Conservation (phyloP, 2,113 vertebrate species). For the Leptocoma aspasia region DNA sequence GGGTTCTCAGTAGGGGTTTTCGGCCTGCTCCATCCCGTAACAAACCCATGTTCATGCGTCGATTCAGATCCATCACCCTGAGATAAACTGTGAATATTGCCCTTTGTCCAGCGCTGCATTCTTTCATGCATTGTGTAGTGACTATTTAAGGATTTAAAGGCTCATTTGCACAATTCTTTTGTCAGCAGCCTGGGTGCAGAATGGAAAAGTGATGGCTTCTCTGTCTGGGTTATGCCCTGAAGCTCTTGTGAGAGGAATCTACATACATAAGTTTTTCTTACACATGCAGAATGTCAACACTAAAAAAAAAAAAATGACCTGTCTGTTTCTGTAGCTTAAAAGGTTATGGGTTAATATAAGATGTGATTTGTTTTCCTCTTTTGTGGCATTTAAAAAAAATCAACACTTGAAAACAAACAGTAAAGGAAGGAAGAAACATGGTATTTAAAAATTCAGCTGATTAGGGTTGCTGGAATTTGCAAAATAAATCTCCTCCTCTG, state of each 20-base stretch:
- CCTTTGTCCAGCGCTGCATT: constrained; percentile 89
- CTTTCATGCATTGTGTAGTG: constrained; percentile 91
- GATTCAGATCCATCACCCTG: constrained; percentile 98
- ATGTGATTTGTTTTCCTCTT: constrained; percentile 53
- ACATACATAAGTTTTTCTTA: constrained; percentile 74
- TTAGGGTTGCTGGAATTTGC: background rate
- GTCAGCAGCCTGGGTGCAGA: constrained; percentile 85
- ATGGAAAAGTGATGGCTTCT: constrained; percentile 79
- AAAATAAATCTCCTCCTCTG: constrained; percentile 11
- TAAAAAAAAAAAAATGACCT: constrained; percentile 72
- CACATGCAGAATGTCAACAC: constrained; percentile 72
- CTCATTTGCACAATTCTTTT: constrained; percentile 99
- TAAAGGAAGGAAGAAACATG: background rate
- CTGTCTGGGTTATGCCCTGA: constrained; percentile 79
- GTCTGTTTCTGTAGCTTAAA: constrained; percentile 68
- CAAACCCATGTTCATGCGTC: constrained; percentile 96
- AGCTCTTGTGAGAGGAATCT: constrained; percentile 76
- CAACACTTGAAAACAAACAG: constrained; percentile 50
- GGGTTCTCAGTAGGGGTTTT: constrained; percentile 90
- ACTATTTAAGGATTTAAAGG: constrained; percentile 99
- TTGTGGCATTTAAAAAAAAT: background rate
- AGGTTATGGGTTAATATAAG: constrained; percentile 73
- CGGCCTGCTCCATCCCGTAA: constrained; percentile 85
- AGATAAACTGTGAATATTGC: constrained; percentile 90
- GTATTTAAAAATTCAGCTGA: constrained; percentile 48